These are phyloP conservation scores for Myzus persicae DNA, from an alignment of 1,140 invertebrate genomes.

Conservation along the genomic window DNA sequence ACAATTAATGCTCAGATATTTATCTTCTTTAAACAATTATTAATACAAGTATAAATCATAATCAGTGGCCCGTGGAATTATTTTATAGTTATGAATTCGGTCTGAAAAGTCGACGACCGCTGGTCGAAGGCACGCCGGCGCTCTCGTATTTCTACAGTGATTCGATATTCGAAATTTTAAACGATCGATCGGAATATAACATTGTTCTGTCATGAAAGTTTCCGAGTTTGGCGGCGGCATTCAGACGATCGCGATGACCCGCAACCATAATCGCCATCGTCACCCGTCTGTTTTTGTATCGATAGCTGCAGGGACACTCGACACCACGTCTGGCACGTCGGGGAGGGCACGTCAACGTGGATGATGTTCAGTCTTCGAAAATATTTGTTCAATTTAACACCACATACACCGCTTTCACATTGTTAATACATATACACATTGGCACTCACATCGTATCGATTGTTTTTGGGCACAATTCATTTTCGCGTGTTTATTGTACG, in stretches of 20 bases:
- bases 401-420: background rate
- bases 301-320: background rate
- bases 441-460: no score
- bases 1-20: background rate
- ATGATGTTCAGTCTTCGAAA: background rate
- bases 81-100: background rate
- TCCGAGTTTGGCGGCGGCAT: background rate
- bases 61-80: background rate
- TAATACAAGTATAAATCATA: background rate
- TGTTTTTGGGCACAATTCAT: background rate
- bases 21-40: background rate
- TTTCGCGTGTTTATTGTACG: background rate
- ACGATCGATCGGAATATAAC: background rate
- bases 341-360: background rate
- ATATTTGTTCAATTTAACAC: background rate
- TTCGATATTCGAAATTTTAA: background rate
- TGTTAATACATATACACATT: background rate
- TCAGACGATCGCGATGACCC: background rate
- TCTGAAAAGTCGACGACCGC: background rate
- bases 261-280: background rate
- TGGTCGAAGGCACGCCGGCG: background rate
- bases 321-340: background rate
- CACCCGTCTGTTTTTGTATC: background rate
- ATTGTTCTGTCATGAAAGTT: background rate
- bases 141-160: background rate